These are phyloP conservation scores for Micrasema longulum DNA, from an alignment of 1,140 invertebrate genomes.

Conservation along the genomic window DNA sequence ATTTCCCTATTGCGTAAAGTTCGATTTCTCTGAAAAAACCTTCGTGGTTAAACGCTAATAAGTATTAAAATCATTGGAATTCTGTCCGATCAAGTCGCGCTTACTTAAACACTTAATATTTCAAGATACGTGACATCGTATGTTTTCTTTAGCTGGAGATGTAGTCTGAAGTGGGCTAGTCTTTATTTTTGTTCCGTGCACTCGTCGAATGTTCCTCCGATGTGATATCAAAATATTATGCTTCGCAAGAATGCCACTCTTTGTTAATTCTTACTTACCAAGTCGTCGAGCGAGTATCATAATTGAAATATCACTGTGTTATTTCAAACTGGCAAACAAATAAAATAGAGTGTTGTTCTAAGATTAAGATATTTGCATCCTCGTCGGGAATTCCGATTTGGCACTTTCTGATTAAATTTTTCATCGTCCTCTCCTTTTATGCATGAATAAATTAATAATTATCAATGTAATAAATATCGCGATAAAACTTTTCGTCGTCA, in stretches of 20 bases:
- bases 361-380: not conserved
- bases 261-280: not conserved
- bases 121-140: slow-evolving; percentile 6
- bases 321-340: not conserved
- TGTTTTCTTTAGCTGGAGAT: slow-evolving; percentile 18
- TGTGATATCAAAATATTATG: slow-evolving; percentile 31
- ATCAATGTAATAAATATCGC: too few species aligned
- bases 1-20: not conserved
- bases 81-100: not conserved
- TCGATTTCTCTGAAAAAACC: slow-evolving; percentile 9
- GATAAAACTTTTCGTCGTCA: too few species aligned
- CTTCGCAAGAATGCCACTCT: not conserved
- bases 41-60: slow-evolving; percentile 8
- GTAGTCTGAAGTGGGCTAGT: not conserved
- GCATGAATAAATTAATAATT: too few species aligned
- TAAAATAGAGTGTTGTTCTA: not conserved
- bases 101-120: slow-evolving; percentile 1
- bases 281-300: slow-evolving; percentile 6
- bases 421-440: too few species aligned
- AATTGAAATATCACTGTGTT: slow-evolving; percentile 23
- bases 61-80: slow-evolving; percentile 5
- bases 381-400: too few species aligned
- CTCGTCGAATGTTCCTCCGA: slow-evolving; percentile 13
- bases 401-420: too few species aligned
- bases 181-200: slow-evolving; percentile 27